phyloP scores from a whole-genome alignment of 2,888 invertebrate genomes.

The Theodoxus fluviatilis region DNA sequence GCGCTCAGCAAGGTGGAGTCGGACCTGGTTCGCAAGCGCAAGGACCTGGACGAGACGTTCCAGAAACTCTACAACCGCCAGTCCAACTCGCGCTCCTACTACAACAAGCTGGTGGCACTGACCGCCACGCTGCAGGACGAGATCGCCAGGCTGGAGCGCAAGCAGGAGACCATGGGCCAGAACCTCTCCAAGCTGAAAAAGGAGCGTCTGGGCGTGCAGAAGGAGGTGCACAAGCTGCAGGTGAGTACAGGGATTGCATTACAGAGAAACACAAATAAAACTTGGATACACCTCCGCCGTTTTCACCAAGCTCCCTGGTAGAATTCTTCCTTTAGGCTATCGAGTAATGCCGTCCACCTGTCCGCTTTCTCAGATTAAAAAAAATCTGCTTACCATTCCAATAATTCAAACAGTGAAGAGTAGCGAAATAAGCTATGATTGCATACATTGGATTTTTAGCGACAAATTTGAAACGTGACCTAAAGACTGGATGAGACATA shows the following conservation, averaged over 20 bases:
- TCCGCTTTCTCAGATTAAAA: too few relatives aligned
- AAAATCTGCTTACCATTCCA: too few relatives aligned
- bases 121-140: conserved; percentile 40
- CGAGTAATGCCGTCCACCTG: too few relatives aligned
- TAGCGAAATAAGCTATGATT: too few relatives aligned
- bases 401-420: too few relatives aligned
- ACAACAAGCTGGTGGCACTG: conserved; percentile 33
- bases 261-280: not conserved
- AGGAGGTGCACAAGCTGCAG: conserved; percentile 42
- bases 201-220: conserved; percentile 42
- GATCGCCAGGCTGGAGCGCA: conserved; percentile 38
- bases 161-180: conserved; percentile 33
- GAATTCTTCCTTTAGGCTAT: too few relatives aligned
- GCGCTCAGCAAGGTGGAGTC: conserved; percentile 36
- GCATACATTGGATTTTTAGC: too few relatives aligned
- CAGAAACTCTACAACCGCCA: conserved; percentile 26
- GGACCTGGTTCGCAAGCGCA: not conserved
- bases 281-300: too few relatives aligned
- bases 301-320: too few relatives aligned
- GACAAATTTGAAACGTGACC: too few relatives aligned
- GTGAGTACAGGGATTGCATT: not conserved
- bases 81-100: conserved; percentile 30
- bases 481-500: too few relatives aligned
- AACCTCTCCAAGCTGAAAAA: conserved; percentile 38
- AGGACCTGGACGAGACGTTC: conserved; percentile 4